A percentile compares a stretch with the other conserved stretches of the same genome.
Evolutionary conservation across 2,888 invertebrate species (phyloP).

Genomic region (Phyllotreta cruciferae): DNA sequence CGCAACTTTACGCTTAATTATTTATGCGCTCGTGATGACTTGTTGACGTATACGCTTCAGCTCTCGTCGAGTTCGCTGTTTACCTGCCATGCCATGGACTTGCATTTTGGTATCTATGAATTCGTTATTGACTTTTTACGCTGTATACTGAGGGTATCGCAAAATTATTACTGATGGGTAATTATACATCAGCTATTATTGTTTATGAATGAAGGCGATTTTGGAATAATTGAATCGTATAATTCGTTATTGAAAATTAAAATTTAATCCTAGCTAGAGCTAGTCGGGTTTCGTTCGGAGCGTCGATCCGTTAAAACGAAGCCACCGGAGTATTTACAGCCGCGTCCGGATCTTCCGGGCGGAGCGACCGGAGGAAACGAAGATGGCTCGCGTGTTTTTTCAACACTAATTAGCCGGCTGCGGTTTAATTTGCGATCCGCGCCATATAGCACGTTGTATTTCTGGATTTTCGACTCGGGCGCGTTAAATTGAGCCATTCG

Average conservation of each 20-base stretch:
- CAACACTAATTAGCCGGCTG: conserved; percentile 31
- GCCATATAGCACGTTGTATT: conserved; percentile 31
- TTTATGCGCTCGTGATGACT: conserved; percentile 19
- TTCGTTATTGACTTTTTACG: too few species aligned
- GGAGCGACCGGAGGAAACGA: conserved; percentile 11
- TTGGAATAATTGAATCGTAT: too few species aligned
- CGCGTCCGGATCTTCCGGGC: conserved; percentile 7
- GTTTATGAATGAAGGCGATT: too few species aligned
- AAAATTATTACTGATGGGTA: background rate
- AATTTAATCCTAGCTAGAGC: too few species aligned
- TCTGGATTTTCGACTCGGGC: conserved; percentile 34
- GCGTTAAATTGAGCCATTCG: conserved; percentile 36
- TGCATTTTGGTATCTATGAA: too few species aligned
- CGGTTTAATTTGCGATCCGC: conserved; percentile 33
- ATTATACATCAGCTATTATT: too few species aligned
- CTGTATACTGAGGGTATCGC: too few species aligned
- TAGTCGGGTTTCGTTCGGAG: conserved; percentile 12
- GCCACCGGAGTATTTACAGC: conserved; percentile 11
- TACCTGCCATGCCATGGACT: too few species aligned
- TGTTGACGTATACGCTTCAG: background rate
- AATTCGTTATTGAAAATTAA: too few species aligned
- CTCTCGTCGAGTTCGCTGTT: too few species aligned
- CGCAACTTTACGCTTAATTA: conserved; percentile 25
- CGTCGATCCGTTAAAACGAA: conserved; percentile 8
- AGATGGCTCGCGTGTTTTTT: conserved; percentile 35